A percentile compares a stretch with the other conserved stretches of the same genome.
Evolutionary conservation across 1,140 invertebrate genomes (phyloP).

Genomic region (Drosophila subpulchrella): DNA sequence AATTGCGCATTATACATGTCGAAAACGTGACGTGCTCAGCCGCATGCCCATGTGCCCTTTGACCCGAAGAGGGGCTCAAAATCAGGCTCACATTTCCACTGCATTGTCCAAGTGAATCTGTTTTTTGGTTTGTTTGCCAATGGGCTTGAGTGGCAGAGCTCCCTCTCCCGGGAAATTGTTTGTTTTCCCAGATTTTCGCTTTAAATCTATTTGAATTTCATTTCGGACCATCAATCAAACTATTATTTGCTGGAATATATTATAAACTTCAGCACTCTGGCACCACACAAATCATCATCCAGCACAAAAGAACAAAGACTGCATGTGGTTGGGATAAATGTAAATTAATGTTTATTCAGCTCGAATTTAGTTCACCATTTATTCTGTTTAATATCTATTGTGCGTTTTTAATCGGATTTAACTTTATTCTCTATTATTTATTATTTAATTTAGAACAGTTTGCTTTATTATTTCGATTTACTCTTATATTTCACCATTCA

Average conservation of each 20-base stretch:
- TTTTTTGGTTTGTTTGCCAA: background rate
- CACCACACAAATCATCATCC: conserved; percentile 9
- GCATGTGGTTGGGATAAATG: conserved; percentile 41
- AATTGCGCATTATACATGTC: conserved; percentile 78
- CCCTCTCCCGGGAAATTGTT: conserved; percentile 26
- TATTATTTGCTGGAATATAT: conserved; percentile 47
- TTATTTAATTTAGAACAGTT: too few relatives aligned
- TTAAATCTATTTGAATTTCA: conserved; percentile 15
- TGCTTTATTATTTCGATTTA: too few relatives aligned
- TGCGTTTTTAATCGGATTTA: background rate
- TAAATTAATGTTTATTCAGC: conserved; percentile 28
- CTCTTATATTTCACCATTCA: background rate
- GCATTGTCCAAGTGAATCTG: conserved; percentile 59
- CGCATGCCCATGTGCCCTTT: conserved; percentile 15
- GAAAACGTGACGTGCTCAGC: conserved; percentile 71
- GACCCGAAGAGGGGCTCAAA: background rate
- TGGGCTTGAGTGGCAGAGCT: conserved; percentile 30
- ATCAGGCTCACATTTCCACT: conserved; percentile 43
- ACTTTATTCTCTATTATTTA: too few relatives aligned
- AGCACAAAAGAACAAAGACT: background rate
- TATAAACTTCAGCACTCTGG: conserved; percentile 30
- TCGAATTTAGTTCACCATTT: background rate
- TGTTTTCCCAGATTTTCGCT: conserved; percentile 20
- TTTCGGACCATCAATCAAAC: conserved; percentile 43
- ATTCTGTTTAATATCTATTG: background rate